Base-by-base conservation (phyloP, 1,140 invertebrate species). In the Drosophila funebris region DNA sequence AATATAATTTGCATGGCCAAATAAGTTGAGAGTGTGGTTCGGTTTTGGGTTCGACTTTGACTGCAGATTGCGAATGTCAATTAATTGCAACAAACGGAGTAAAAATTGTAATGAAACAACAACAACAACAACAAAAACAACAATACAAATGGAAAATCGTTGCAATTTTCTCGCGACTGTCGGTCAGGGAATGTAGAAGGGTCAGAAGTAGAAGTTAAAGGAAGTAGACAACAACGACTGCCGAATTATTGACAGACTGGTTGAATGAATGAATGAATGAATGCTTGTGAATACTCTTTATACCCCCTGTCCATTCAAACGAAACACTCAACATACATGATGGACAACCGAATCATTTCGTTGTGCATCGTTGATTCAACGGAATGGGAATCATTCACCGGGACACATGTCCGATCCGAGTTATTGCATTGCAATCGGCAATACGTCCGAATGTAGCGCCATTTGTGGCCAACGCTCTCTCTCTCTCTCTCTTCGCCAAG, bases 91-190 rank as follows among this genome's bases (percentile, higher is more conserved):
- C 70, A 67, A 67, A 72, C 62, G 41, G 53, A 53, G 61, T 18
- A 53, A 61, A 69, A 68, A 54, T 69, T 67, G 81, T 76, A 81
- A 77, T 67, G 68, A 73, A 85, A 78, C 62, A 78, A 82, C 36
- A 61, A n/a, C n/a, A n/a, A n/a, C n/a, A n/a, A n/a, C n/a, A n/a
- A n/a, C n/a, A n/a, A n/a, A n/a, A n/a, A n/a, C n/a, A n/a, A 61
- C 75, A 81, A 78, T 70, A 18, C 57, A 58, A 76, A 53, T 67
- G 72, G 64, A 77, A 88, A 88, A 88, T 88, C 72, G 83, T 88
- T 88, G 84, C 83, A 88, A 88, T 88, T 88, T 88, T 79, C 83
- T 87, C 84, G 79, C 75, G 63, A 75, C 66, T 76, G 57, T 62
- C 58, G 52, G 22, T 22, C 22, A 4, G 22, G 22, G 22, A n/a